Conservation (phyloP, 1,140 invertebrate genomes). For the Brachystomella parvula region DNA sequence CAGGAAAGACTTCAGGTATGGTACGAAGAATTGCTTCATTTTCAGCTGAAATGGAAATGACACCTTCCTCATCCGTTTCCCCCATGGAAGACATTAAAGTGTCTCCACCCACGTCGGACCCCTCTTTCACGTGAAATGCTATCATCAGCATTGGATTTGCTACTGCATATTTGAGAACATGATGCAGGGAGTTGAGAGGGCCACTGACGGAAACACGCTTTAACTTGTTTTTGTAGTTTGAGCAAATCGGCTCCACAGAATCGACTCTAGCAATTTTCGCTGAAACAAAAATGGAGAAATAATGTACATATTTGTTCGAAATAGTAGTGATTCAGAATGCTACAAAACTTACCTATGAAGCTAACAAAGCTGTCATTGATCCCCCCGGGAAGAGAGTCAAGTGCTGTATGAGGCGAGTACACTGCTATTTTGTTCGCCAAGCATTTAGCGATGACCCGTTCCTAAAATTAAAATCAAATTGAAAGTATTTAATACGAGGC, state of each 20-base stretch:
- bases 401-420: constrained; percentile 87
- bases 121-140: neutral
- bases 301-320: neutral
- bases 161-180: neutral
- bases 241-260: neutral
- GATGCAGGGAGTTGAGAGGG: neutral
- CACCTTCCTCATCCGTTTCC: neutral
- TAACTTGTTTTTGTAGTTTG: neutral
- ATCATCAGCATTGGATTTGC: neutral
- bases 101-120: neutral
- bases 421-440: constrained; percentile 78
- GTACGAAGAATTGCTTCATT: neutral
- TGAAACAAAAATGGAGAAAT: neutral
- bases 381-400: constrained; percentile 72
- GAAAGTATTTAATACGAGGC: constrained; percentile 8
- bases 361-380: constrained; percentile 87
- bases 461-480: constrained; percentile 48
- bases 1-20: no score
- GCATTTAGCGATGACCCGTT: constrained; percentile 68
- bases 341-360: constrained; percentile 54
- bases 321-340: neutral
- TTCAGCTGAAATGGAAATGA: neutral
- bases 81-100: no score
- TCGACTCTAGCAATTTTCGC: neutral
- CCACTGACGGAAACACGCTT: neutral